Base-by-base conservation (phyloP, 2,797 vertebrate species). In the Hephaestus fuliginosus region DNA sequence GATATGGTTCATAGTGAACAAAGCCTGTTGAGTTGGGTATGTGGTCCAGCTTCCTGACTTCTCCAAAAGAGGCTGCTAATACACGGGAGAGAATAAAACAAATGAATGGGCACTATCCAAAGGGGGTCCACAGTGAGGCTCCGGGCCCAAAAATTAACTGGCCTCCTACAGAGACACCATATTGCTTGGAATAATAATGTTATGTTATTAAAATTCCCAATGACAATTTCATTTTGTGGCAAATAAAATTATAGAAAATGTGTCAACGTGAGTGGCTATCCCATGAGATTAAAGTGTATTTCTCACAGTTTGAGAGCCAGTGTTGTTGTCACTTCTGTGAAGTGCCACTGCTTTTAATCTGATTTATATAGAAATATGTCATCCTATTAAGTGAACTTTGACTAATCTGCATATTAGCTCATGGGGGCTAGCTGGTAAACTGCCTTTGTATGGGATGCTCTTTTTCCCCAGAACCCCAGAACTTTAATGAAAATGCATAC, bases 31-130 rank as follows among this genome's bases (percentile, higher is more conserved):
- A 95, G 83, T 91, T 95, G 96, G 96, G 95, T 94, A 96, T 94
- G 95, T 94, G 95, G 94, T 95, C 92, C 94, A 92, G 83, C 83
- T 88, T 89, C 70, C 73, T 88, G 87, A 87, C 87, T 94, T 96
- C 94, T 95, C 95, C 96, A 95, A 93, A 95, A 92, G 95, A 96
- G 90, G 84, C 86, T 93, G 92, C 94, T 97, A 95, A 97, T 94
- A 95, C 95, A 93, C 94, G 90, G 92, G 93, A 90, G 94, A 95
- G 93, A 96, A 94, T 91, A 95, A 96, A 97, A 97, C 96, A 97
- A 98, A 97, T 96, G 96, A 96, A 96, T 93, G 95, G 92, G 91
- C 84, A 81, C 74, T 80, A 93, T 92, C 92, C 90, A 89, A 91
- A 91, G 89, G 87, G 87, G 89, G 91, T 91, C 90, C 83, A 82